These are phyloP conservation scores for Phaethornis superciliosus DNA, from an alignment of 2,113 vertebrate species.

Conservation along the genomic window DNA sequence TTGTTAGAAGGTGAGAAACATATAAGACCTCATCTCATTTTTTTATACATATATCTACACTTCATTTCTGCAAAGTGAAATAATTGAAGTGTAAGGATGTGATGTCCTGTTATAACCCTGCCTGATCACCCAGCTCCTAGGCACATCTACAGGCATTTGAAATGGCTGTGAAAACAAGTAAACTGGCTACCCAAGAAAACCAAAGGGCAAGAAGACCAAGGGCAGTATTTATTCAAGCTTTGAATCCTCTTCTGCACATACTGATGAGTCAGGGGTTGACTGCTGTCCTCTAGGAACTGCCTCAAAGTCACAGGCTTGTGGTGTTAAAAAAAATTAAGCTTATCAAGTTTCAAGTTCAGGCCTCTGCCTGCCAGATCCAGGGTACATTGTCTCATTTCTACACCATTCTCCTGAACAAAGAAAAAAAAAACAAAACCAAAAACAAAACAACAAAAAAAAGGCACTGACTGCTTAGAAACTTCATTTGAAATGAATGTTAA, in stretches of 20 bases:
- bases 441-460: no score
- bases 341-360: neutral
- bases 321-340: neutral
- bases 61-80: neutral
- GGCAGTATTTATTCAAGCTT: no score
- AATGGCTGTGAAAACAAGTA: neutral
- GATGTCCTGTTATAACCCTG: neutral
- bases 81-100: neutral
- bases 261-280: neutral
- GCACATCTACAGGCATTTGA: neutral
- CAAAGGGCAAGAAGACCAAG: no score
- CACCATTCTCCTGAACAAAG: no score
- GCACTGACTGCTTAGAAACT: no score
- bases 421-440: no score
- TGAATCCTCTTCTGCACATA: neutral
- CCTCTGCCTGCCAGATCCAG: neutral
- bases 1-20: neutral
- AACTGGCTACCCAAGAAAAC: neutral
- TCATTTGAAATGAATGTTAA: neutral
- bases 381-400: no score
- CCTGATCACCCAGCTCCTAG: neutral
- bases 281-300: neutral
- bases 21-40: neutral
- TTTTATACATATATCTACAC: neutral
- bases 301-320: neutral